phyloP scores from a whole-genome alignment of 1,140 invertebrate genomes.

The Drosophila parabipectinata region DNA sequence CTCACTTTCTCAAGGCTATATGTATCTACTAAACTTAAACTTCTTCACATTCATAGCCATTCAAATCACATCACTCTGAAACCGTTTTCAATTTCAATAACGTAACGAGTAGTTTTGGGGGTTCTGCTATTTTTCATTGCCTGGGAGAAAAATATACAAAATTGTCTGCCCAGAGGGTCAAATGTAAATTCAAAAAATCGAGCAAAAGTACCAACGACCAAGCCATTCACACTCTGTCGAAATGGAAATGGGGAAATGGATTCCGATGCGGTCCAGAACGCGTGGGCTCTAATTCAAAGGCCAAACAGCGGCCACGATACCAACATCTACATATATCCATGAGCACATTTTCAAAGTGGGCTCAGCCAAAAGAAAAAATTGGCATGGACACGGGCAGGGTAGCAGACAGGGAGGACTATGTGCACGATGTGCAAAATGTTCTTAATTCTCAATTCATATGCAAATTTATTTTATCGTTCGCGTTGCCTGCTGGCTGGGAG shows the following conservation, averaged over 20 bases:
- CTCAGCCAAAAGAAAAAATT: slow-evolving; percentile 28
- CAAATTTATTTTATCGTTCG: slow-evolving; percentile 82
- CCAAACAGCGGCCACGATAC: slow-evolving; percentile 77
- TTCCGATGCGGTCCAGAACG: not conserved
- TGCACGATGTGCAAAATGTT: slow-evolving; percentile 78
- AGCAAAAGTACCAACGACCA: slow-evolving; percentile 68
- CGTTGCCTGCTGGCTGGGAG: slow-evolving; percentile 40
- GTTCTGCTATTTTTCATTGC: slow-evolving; percentile 21
- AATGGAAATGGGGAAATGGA: slow-evolving; percentile 17
- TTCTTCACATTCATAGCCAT: slow-evolving; percentile 13
- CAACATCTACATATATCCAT: slow-evolving; percentile 38
- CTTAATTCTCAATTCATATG: slow-evolving; percentile 83
- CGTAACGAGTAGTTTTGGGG: slow-evolving; percentile 56
- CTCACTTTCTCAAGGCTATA: not conserved
- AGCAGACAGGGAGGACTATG: slow-evolving; percentile 13
- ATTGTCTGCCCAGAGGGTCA: slow-evolving; percentile 63
- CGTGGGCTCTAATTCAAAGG: slow-evolving; percentile 75
- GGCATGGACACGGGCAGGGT: slow-evolving; percentile 1
- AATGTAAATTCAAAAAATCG: slow-evolving; percentile 62
- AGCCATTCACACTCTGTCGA: slow-evolving; percentile 70
- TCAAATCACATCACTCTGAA: slow-evolving; percentile 66
- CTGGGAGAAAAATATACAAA: slow-evolving; percentile 56
- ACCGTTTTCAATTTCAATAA: slow-evolving; percentile 78
- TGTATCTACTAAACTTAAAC: not conserved
- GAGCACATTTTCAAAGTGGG: slow-evolving; percentile 4